Evolutionary conservation across 1,140 invertebrate species (phyloP).

Genomic region (Ctenoplectra terminalis): DNA sequence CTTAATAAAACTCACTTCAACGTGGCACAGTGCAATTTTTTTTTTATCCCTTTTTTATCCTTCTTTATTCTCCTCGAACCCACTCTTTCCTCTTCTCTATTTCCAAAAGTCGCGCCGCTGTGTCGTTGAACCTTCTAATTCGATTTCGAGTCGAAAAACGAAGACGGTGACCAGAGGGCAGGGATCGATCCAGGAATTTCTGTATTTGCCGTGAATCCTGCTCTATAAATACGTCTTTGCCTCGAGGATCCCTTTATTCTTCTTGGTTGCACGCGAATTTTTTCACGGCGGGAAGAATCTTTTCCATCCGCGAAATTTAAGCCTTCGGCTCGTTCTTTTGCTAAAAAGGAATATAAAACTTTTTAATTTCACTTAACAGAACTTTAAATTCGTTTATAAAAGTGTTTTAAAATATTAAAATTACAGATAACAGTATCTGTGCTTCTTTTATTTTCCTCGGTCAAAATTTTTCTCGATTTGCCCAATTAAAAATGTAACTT

Average conservation of each 20-base stretch:
- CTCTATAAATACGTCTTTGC: slow-evolving; percentile 29
- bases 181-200: slow-evolving; percentile 18
- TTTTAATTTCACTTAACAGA: too few relatives aligned
- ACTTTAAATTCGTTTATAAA: too few relatives aligned
- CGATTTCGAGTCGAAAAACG: slow-evolving; percentile 27
- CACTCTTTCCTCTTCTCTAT: not conserved
- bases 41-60: not conserved
- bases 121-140: slow-evolving; percentile 63
- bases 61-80: not conserved
- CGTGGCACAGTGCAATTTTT: too few relatives aligned
- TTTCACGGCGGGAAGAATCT: not conserved
- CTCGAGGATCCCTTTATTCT: not conserved
- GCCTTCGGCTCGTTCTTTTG: too few relatives aligned
- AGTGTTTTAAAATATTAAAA: too few relatives aligned
- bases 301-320: not conserved
- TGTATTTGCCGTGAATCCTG: slow-evolving; percentile 25
- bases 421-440: too few relatives aligned
- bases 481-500: too few relatives aligned
- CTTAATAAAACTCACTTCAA: too few relatives aligned
- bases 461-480: too few relatives aligned
- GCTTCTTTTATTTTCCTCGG: too few relatives aligned
- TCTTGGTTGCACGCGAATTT: not conserved
- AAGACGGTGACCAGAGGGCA: not conserved
- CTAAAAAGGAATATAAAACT: too few relatives aligned
- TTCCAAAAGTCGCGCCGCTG: not conserved